Evolutionary conservation across 2,113 vertebrate genomes (phyloP).

Genomic region (Zosterops pallidus): DNA sequence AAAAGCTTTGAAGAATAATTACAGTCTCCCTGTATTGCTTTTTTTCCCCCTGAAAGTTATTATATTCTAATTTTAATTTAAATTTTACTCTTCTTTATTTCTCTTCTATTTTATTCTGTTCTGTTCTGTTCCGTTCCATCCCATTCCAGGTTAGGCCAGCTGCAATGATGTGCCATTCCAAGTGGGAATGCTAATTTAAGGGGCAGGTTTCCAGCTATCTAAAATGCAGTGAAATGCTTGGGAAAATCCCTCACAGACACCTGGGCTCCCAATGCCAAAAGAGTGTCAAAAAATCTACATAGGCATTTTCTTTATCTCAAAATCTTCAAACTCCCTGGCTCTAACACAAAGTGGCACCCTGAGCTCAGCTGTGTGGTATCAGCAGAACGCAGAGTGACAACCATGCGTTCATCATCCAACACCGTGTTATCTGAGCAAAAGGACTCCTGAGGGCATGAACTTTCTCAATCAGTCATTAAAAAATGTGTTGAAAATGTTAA

Average conservation of each 20-base stretch:
- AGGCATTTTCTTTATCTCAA: not conserved
- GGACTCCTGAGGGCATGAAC: not conserved
- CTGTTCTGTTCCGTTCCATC: not conserved
- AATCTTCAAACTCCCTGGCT: not conserved
- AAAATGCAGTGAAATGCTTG: not conserved
- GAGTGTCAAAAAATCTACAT: not conserved
- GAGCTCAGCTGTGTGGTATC: not conserved
- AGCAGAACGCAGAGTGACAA: not conserved
- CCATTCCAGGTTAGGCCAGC: not conserved
- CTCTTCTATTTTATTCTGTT: not conserved
- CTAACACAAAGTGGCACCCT: not conserved
- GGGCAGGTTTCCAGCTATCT: not conserved
- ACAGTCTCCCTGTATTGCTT: not conserved
- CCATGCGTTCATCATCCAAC: fast-evolving
- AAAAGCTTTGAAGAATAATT: not conserved
- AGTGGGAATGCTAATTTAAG: not conserved
- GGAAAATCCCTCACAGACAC: not conserved
- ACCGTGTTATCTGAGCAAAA: fast-evolving
- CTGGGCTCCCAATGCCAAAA: not conserved
- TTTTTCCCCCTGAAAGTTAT: not conserved
- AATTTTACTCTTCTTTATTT: not conserved
- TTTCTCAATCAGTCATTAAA: not conserved
- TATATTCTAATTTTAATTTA: too few species aligned
- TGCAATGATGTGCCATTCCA: not conserved
- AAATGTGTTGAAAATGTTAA: not conserved